Evolutionary conservation across 2,888 invertebrate genomes (phyloP), one percentile per base, ranked within the genome.

Genomic region (Xylota sylvarum): DNA sequence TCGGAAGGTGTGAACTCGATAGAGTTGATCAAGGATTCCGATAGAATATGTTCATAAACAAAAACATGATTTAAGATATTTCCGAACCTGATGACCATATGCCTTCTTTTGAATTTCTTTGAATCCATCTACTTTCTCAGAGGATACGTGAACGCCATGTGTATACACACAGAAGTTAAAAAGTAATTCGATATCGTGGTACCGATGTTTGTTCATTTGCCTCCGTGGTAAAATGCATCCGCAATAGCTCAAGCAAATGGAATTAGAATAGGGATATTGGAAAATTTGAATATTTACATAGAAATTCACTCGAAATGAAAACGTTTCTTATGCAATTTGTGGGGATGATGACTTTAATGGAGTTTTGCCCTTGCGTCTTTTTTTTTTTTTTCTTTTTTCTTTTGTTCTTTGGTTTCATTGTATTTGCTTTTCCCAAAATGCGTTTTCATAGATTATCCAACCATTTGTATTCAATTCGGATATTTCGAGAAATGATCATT

Each of bases 131-230:
- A 5, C 9, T 52, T 60, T 69, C 60, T 69, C 77, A 69, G 69
- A 78, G 77, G 77, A 78, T 78, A 78, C 52, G 50, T 43, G 64
- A 37, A 48, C 76, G 46, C 37, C 76, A 76, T 65, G 65, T 76
- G 76, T 35, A 40, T 17, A 46, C 56, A 65, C 23, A 56, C 58
- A 37, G 43, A 14, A 27, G 32, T 46, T 32, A 46, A 74, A 23
- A 64, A 40, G 74, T 55, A 74, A 76, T 76, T 67, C 55, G 65
- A 76, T 65, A 76, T 35, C 46, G 35, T 19, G n/a, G n/a, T 27
- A 48, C 14, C 52, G 43, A 32, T 69, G 52, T 69, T 78, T 60
- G 73, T 73, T 72, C 60, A 48, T 72, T 50, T 52, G 52, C 37
- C 12, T 37, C 10, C 37, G 27, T 62, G 40, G 60, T 14, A n/a